Conservation (phyloP, 37 sponge, comb jelly and placozoan species). For the Halisarca cf. caerulea region DNA sequence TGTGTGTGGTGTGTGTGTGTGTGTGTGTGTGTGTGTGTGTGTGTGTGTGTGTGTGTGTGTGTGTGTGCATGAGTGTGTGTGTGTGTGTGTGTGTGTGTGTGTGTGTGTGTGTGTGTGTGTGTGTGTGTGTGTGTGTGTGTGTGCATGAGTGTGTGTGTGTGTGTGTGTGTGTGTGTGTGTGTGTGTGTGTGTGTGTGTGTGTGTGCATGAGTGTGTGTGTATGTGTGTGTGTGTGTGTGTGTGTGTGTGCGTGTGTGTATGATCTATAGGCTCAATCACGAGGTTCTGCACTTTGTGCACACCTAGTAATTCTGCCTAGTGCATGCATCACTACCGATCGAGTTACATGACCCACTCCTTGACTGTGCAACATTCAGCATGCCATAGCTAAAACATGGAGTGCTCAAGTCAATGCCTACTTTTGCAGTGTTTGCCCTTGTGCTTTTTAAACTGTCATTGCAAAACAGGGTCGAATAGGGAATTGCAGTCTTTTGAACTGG, state of each 20-base stretch:
- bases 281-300: too few relatives aligned
- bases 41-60: background rate
- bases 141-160: background rate
- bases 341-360: too few relatives aligned
- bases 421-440: too few relatives aligned
- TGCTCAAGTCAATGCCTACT: too few relatives aligned
- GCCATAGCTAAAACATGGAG: too few relatives aligned
- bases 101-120: background rate
- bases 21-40: background rate
- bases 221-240: background rate
- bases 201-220: background rate
- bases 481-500: too few relatives aligned
- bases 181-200: background rate
- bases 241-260: constrained; percentile 1
- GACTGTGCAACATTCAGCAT: too few relatives aligned
- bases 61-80: background rate
- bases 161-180: background rate
- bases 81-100: background rate
- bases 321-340: too few relatives aligned
- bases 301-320: too few relatives aligned
- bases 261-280: too few relatives aligned
- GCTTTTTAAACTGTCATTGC: too few relatives aligned
- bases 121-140: background rate
- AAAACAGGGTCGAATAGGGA: too few relatives aligned
- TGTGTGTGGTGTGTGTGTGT: background rate